A percentile compares a stretch with the other conserved stretches of the same genome.
These are phyloP conservation scores for Agrochola litura DNA, from an alignment of 2,888 invertebrate species.

Conservation along the genomic window DNA sequence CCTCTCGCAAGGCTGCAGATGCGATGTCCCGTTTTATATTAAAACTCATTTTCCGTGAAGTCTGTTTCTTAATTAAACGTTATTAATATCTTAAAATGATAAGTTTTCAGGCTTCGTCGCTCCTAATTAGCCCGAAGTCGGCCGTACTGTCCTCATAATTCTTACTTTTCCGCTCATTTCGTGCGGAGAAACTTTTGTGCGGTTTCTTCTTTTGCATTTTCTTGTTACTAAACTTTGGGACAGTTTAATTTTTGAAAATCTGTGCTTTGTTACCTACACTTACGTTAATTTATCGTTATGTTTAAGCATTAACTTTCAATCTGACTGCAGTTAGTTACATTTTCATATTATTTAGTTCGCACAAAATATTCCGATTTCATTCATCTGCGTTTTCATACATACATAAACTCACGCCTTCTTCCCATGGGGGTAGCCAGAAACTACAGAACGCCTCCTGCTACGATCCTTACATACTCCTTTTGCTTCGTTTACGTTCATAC, in stretches of 20 bases:
- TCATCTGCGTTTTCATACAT: background rate
- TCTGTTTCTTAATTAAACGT: conserved; percentile 70
- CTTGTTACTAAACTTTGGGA: conserved; percentile 48
- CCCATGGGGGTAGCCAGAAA: too few relatives aligned
- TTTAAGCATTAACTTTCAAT: background rate
- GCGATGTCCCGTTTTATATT: conserved; percentile 63
- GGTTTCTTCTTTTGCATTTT: conserved; percentile 63
- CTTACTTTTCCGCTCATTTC: conserved; percentile 55
- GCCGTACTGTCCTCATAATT: conserved; percentile 63
- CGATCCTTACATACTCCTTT: too few relatives aligned
- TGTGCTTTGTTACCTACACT: background rate
- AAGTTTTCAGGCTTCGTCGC: conserved; percentile 66
- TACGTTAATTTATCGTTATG: background rate
- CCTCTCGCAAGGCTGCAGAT: conserved; percentile 47
- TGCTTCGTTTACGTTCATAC: too few relatives aligned
- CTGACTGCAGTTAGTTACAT: background rate
- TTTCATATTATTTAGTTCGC: background rate
- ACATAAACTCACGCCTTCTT: too few relatives aligned
- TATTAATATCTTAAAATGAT: conserved; percentile 70
- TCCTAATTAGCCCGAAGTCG: conserved; percentile 66
- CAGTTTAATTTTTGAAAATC: conserved; percentile 44
- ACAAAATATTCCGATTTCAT: background rate
- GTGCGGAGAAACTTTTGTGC: conserved; percentile 62
- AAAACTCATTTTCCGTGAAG: conserved; percentile 63
- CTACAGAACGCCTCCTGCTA: too few relatives aligned